These are phyloP conservation scores for Platygyra sinensis DNA, from an alignment of 64 coral and sea anemone species.

Conservation along the genomic window DNA sequence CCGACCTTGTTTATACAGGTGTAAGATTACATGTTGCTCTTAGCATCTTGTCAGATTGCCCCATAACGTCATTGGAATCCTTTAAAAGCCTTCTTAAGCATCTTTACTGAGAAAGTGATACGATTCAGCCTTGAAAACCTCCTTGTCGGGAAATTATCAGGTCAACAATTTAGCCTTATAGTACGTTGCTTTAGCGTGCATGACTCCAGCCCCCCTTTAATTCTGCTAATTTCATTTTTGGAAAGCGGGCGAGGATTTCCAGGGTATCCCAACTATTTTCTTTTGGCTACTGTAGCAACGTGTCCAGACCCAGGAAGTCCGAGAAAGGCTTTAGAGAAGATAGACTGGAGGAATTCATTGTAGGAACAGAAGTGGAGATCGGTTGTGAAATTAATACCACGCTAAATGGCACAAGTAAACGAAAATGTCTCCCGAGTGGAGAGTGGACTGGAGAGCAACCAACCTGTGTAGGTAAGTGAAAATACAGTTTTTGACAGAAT, in stretches of 20 bases:
- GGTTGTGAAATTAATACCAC: conserved; percentile 44
- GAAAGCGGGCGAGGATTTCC: too few species aligned
- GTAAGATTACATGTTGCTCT: too few species aligned
- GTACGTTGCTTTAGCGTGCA: too few species aligned
- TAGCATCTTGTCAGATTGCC: too few species aligned
- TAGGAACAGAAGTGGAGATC: conserved; percentile 43
- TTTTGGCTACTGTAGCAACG: not conserved
- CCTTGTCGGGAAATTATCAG: too few species aligned
- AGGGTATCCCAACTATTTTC: not conserved
- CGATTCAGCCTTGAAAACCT: too few species aligned
- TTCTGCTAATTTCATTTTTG: not conserved
- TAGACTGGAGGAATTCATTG: conserved; percentile 25
- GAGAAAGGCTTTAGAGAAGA: conserved; percentile 34
- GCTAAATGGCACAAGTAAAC: conserved; percentile 44
- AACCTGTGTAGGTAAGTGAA: conserved; percentile 21
- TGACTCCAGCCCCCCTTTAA: too few species aligned
- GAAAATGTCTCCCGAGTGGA: conserved; percentile 26
- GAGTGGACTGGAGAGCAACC: conserved; percentile 55
- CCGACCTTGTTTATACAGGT: not conserved
- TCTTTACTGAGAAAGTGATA: too few species aligned
- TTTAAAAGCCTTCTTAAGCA: too few species aligned
- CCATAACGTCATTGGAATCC: too few species aligned
- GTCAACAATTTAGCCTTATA: too few species aligned
- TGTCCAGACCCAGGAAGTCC: conserved; percentile 56
- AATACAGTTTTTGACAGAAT: not conserved